These are phyloP conservation scores for Rhynchopsitta pachyrhyncha DNA, from an alignment of 2,113 vertebrate genomes.

Conservation along the genomic window DNA sequence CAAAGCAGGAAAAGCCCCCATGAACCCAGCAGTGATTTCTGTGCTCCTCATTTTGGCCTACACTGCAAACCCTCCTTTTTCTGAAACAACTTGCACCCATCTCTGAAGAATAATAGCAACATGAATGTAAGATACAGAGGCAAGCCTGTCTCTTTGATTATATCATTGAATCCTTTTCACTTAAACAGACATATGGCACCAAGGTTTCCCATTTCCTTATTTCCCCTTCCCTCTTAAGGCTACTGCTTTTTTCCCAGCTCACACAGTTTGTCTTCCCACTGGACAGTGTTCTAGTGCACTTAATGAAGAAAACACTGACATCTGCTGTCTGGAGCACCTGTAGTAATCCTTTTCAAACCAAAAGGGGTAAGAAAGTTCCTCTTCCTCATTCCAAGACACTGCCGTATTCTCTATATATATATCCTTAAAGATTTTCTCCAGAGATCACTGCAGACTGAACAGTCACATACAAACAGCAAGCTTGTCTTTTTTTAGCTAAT, in stretches of 20 bases:
- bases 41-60: neutral
- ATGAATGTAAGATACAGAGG: neutral
- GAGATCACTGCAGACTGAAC: neutral
- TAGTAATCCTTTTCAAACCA: neutral
- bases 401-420: neutral
- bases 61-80: neutral
- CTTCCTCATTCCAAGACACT: neutral
- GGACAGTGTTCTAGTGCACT: neutral
- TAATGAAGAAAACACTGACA: neutral
- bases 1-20: neutral
- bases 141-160: neutral
- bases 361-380: neutral
- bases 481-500: neutral
- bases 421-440: neutral
- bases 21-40: neutral
- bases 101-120: neutral
- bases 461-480: rapidly evolving
- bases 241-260: neutral
- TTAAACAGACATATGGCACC: neutral
- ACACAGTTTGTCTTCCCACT: neutral
- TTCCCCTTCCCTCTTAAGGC: neutral
- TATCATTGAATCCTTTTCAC: neutral
- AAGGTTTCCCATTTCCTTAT: neutral
- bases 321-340: neutral
- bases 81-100: rapidly evolving